A percentile compares a stretch with the other conserved stretches of the same genome.
Evolutionary conservation across 2,888 invertebrate genomes (phyloP).

Genomic region (Lomographa bimaculata): DNA sequence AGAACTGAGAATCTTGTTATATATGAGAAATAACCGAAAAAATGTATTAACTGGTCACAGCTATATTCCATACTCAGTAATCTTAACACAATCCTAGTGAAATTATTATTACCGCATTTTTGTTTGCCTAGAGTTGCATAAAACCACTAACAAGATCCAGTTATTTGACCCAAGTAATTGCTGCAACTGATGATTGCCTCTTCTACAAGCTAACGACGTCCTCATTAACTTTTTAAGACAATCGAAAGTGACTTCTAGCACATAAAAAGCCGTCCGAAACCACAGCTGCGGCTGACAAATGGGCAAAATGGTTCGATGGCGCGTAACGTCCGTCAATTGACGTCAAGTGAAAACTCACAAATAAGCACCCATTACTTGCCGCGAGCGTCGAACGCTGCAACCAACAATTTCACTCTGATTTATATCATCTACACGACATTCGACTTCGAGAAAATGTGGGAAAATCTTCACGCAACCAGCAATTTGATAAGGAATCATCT

Average conservation of each 20-base stretch:
- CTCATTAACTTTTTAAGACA: slow-evolving; percentile 31
- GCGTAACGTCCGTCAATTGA: slow-evolving; percentile 77
- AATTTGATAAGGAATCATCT: slow-evolving; percentile 81
- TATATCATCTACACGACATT: slow-evolving; percentile 71
- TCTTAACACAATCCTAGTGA: slow-evolving; percentile 1
- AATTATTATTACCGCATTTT: not conserved
- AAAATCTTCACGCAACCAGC: slow-evolving; percentile 76
- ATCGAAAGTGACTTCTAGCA: slow-evolving; percentile 36
- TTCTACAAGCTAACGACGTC: slow-evolving; percentile 25
- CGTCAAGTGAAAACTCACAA: slow-evolving; percentile 79
- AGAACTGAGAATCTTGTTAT: too few relatives aligned
- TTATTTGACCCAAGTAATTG: slow-evolving; percentile 14
- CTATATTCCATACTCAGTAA: too few relatives aligned
- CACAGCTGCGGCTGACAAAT: slow-evolving; percentile 32
- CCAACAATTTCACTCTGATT: slow-evolving; percentile 79
- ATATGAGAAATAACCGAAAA: too few relatives aligned
- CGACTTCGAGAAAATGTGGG: slow-evolving; percentile 77
- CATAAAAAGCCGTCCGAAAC: slow-evolving; percentile 29
- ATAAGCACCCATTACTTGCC: slow-evolving; percentile 74
- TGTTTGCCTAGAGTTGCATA: not conserved
- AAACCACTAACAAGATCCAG: slow-evolving; percentile 1
- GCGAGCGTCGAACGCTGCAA: slow-evolving; percentile 60
- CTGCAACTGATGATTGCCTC: slow-evolving; percentile 12
- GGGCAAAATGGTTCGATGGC: slow-evolving; percentile 50
- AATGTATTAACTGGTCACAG: too few relatives aligned